Conservation (phyloP, 1,140 invertebrate genomes). For the Diachasmimorpha longicaudata region DNA sequence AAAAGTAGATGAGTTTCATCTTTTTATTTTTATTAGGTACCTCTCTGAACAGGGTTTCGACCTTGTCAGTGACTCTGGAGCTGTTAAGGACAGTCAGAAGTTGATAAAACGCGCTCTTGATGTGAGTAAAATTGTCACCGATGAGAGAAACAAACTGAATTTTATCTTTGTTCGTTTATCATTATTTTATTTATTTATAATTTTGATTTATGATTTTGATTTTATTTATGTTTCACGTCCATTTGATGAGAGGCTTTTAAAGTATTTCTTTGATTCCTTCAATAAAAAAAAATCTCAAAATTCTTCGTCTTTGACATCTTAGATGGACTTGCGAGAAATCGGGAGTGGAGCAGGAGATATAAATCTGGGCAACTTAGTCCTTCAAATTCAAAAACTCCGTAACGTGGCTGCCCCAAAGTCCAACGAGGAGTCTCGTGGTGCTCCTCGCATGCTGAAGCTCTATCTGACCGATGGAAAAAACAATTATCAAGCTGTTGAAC, state of each 20-base stretch:
- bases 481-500: constrained; percentile 78
- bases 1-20: constrained; percentile 35
- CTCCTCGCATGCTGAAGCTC: constrained; percentile 82
- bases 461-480: constrained; percentile 84
- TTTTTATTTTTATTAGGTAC: constrained; percentile 65
- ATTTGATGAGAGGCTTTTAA: too few relatives aligned
- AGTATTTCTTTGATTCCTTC: too few relatives aligned
- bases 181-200: too few relatives aligned
- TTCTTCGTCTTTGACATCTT: constrained; percentile 47
- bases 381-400: constrained; percentile 87
- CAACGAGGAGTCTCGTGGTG: constrained; percentile 82
- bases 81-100: constrained; percentile 67
- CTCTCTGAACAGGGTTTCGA: constrained; percentile 72
- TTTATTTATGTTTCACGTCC: too few relatives aligned
- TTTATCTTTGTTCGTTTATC: constrained; percentile 11
- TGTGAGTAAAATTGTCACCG: constrained; percentile 66
- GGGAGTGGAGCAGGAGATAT: constrained; percentile 69
- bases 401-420: constrained; percentile 90
- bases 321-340: constrained; percentile 82
- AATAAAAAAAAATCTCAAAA: too few relatives aligned
- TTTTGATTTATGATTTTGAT: too few relatives aligned
- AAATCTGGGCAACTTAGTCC: constrained; percentile 74
- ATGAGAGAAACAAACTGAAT: background rate
- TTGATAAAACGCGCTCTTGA: constrained; percentile 74
- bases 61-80: constrained; percentile 70